A percentile compares a stretch with the other conserved stretches of the same genome.
phyloP scores from a whole-genome alignment of 2,113 vertebrate genomes.

The Corythaeola cristata region DNA sequence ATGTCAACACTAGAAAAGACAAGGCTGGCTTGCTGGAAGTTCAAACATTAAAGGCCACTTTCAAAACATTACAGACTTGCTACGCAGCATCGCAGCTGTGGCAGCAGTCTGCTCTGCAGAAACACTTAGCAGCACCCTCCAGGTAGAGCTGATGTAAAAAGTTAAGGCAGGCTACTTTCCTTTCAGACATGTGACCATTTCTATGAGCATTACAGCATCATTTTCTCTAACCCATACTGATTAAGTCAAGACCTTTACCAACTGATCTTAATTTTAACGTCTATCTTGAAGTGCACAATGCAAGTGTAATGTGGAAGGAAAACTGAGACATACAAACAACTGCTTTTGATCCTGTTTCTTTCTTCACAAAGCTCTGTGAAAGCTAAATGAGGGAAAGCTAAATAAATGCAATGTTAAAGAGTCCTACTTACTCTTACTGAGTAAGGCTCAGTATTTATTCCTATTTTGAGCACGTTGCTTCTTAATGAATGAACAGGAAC shows the following conservation, averaged over 20 bases:
- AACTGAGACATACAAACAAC: neutral
- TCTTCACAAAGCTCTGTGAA: neutral
- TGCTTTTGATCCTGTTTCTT: neutral
- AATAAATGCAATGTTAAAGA: neutral
- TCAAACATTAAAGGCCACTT: constrained; percentile 34
- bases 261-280: neutral
- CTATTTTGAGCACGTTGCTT: neutral
- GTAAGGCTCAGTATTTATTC: neutral
- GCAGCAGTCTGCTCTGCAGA: neutral
- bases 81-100: neutral
- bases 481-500: neutral
- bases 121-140: neutral
- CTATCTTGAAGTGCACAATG: neutral
- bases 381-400: neutral
- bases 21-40: neutral
- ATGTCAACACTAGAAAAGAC: constrained; percentile 27
- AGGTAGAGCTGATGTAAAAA: neutral
- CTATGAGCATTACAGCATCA: neutral
- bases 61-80: neutral
- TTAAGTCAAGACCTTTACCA: neutral
- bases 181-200: neutral
- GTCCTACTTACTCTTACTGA: neutral
- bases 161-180: neutral
- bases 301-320: accelerated
- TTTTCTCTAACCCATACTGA: neutral